Evolutionary conservation across 2,797 vertebrate species (phyloP).

Genomic region (Sciurus vulgaris): DNA sequence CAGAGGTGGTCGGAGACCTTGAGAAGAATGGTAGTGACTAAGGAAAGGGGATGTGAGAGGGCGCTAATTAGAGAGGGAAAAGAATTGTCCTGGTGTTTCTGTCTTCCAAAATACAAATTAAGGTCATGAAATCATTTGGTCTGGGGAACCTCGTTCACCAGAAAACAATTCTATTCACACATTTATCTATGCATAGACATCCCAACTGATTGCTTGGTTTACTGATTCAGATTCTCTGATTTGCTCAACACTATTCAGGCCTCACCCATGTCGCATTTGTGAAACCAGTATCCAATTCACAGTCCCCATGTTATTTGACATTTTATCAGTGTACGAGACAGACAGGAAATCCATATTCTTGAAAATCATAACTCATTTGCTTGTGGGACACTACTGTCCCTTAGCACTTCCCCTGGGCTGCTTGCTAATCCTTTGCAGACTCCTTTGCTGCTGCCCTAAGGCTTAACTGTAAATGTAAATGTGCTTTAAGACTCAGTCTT

Average conservation of each 20-base stretch:
- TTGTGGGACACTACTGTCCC: background rate
- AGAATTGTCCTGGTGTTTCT: background rate
- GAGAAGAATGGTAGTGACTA: background rate
- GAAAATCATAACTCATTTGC: background rate
- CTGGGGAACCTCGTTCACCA: background rate
- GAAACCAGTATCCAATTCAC: background rate
- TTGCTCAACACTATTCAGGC: background rate
- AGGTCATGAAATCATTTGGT: background rate
- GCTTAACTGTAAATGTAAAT: background rate
- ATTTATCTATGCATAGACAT: background rate
- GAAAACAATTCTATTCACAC: background rate
- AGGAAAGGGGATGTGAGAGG: background rate
- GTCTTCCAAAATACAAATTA: background rate
- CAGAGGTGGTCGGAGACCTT: background rate
- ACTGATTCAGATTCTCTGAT: background rate
- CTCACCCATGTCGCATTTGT: background rate
- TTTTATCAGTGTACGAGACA: background rate
- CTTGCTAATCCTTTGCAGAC: background rate
- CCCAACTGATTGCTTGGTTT: background rate
- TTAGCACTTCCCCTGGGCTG: background rate
- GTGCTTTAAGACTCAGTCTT: background rate
- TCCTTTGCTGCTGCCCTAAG: background rate
- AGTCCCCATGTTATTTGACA: background rate
- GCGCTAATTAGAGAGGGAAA: background rate
- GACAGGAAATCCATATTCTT: background rate